Conservation (phyloP, 2,888 invertebrate genomes). For the Odiellus spinosus region DNA sequence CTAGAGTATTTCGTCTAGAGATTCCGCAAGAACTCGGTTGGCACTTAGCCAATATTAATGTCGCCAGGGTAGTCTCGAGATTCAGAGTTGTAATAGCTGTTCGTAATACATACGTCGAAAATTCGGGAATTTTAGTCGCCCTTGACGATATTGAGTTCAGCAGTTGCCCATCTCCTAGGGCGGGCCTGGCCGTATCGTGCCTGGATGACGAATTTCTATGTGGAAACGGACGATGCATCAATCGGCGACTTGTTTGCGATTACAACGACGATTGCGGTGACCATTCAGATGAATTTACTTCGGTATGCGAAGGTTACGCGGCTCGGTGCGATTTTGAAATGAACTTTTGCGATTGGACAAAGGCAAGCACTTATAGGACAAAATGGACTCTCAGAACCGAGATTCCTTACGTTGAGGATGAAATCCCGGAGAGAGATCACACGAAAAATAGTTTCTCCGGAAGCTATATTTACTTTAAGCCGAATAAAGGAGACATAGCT, state of each 20-base stretch:
- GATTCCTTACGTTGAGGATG: background rate
- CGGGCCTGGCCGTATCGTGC: constrained; percentile 3
- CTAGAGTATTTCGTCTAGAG: constrained; percentile 1
- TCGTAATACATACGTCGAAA: background rate
- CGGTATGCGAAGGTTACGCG: constrained; percentile 6
- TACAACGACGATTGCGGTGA: constrained; percentile 17
- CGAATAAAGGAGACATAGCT: background rate
- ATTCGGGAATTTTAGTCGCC: constrained; percentile 6
- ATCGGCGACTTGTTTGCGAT: constrained; percentile 10
- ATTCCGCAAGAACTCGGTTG: constrained; percentile 3
- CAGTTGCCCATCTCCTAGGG: constrained; percentile 10
- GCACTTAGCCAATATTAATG: constrained; percentile 7
- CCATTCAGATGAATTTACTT: constrained; percentile 12
- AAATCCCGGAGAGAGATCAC: constrained; percentile 9
- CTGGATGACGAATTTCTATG: constrained; percentile 8
- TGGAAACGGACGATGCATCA: constrained; percentile 12
- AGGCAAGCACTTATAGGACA: background rate
- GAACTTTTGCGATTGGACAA: constrained; percentile 12
- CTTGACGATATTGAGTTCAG: constrained; percentile 15
- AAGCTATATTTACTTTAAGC: constrained; percentile 6
- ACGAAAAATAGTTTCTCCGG: constrained; percentile 13
- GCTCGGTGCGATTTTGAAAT: constrained; percentile 15
- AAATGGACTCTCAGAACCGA: background rate
- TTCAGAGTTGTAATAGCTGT: constrained; percentile 9
- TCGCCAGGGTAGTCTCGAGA: constrained; percentile 9